Evolutionary conservation across 2,113 vertebrate species (phyloP).

Genomic region (Campylomormyrus tamandua): DNA sequence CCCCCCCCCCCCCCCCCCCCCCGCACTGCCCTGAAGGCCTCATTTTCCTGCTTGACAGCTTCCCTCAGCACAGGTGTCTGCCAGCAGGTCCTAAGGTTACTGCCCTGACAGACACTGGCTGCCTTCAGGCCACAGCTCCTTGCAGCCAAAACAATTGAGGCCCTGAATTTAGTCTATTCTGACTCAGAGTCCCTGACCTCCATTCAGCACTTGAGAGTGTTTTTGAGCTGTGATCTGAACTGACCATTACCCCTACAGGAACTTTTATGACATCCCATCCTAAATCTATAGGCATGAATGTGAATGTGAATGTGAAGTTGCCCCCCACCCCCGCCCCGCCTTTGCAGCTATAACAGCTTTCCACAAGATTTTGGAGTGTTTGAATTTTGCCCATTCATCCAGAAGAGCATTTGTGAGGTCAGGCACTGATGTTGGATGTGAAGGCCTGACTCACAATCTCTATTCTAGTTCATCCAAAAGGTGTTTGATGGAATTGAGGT

Average conservation of each 20-base stretch:
- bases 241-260: neutral
- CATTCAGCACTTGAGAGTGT: neutral
- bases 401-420: too few relatives aligned
- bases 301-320: too few relatives aligned
- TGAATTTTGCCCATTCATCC: too few relatives aligned
- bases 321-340: too few relatives aligned
- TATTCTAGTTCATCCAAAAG: too few relatives aligned
- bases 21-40: neutral
- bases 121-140: neutral
- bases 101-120: neutral
- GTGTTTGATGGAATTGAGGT: neutral
- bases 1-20: too few relatives aligned
- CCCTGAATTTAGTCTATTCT: neutral
- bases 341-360: too few relatives aligned
- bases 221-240: neutral
- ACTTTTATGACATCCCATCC: neutral
- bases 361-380: too few relatives aligned
- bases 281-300: neutral
- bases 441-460: too few relatives aligned
- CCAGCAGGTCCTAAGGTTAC: neutral
- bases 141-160: neutral
- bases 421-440: too few relatives aligned
- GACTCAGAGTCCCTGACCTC: neutral
- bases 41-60: neutral
- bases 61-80: neutral